A percentile compares a stretch with the other conserved stretches of the same genome.
Evolutionary conservation across 2,113 vertebrate species (phyloP).

Genomic region (Engystomops pustulosus): DNA sequence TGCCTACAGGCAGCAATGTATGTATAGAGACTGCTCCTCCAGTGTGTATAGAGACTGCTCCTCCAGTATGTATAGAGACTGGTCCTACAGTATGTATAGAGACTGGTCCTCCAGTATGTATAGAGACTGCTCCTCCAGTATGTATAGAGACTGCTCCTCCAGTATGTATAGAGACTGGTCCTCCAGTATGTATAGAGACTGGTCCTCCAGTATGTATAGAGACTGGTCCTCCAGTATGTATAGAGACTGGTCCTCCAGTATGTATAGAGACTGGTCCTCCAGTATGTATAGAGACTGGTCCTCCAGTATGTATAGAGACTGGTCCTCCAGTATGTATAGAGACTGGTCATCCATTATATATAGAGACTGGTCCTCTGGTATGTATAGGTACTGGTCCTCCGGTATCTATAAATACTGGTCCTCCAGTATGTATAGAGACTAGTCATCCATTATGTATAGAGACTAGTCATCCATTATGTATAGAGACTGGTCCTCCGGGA

Average conservation of each 20-base stretch:
- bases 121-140: neutral
- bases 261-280: neutral
- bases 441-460: too few relatives aligned
- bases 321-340: neutral
- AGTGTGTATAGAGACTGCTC: too few relatives aligned
- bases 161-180: neutral
- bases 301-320: neutral
- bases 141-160: neutral
- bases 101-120: neutral
- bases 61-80: neutral
- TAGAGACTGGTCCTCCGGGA: too few relatives aligned
- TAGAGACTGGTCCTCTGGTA: neutral
- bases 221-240: neutral
- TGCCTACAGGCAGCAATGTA: neutral
- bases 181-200: neutral
- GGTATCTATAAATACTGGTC: too few relatives aligned
- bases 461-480: too few relatives aligned
- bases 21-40: neutral
- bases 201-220: neutral
- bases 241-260: neutral
- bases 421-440: too few relatives aligned
- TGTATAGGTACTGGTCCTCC: too few relatives aligned
- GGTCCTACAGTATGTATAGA: neutral
- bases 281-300: neutral
- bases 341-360: neutral